Evolutionary conservation across 2,888 invertebrate genomes (phyloP).

Genomic region (Pristionchus japonicus): DNA sequence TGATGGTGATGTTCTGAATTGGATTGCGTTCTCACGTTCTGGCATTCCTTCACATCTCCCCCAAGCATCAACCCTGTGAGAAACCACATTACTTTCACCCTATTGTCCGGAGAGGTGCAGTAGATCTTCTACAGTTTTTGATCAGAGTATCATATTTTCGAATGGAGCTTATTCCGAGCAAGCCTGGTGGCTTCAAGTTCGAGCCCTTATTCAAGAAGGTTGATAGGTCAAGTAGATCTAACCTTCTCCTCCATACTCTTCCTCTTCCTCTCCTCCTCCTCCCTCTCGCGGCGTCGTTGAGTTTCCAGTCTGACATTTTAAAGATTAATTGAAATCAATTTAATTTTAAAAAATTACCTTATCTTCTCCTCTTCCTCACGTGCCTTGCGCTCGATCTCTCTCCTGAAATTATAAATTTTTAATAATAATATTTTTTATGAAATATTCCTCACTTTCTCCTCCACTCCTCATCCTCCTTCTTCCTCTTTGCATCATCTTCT

Average conservation of each 20-base stretch:
- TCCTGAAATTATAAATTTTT: background rate
- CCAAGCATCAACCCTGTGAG: too few species aligned
- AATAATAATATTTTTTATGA: background rate
- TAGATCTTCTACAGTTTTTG: too few species aligned
- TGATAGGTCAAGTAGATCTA: background rate
- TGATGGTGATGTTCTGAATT: background rate
- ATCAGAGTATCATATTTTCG: too few species aligned
- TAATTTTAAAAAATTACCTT: background rate
- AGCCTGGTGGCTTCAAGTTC: too few species aligned
- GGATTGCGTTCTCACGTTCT: background rate
- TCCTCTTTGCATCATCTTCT: slow-evolving; percentile 18
- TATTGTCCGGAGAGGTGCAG: too few species aligned
- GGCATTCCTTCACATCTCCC: background rate
- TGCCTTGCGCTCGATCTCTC: slow-evolving; percentile 26
- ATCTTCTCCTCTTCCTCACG: slow-evolving; percentile 8
- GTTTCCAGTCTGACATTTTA: background rate
- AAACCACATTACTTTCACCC: too few species aligned
- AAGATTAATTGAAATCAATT: background rate
- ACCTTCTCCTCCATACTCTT: slow-evolving; percentile 12
- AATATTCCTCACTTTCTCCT: background rate
- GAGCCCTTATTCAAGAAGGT: too few species aligned
- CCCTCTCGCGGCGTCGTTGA: background rate
- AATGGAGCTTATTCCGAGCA: too few species aligned
- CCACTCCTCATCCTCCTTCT: background rate
- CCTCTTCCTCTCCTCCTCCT: slow-evolving; percentile 1